phyloP scores from a whole-genome alignment of 2,797 vertebrate genomes.

The Megalops cyprinoides region DNA sequence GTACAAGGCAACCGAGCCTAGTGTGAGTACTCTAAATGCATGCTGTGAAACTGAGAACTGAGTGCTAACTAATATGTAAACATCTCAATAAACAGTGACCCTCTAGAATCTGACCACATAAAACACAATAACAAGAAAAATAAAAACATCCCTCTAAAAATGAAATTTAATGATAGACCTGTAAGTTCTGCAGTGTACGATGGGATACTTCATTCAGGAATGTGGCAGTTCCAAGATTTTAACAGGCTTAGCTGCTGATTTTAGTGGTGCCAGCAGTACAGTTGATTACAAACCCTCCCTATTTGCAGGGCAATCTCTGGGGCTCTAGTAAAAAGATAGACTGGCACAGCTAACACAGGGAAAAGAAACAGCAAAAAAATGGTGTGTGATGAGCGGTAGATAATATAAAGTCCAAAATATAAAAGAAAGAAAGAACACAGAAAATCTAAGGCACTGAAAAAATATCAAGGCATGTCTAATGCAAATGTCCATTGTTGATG shows the following conservation, averaged over 20 bases:
- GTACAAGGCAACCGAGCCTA: too few species aligned
- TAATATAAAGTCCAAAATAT: conserved; percentile 56
- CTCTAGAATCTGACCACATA: too few species aligned
- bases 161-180: neutral
- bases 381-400: conserved; percentile 11
- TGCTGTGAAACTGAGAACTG: too few species aligned
- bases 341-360: neutral
- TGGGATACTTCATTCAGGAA: neutral
- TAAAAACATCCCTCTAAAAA: neutral
- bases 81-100: too few species aligned
- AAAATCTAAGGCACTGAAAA: conserved; percentile 58
- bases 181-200: neutral
- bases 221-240: neutral
- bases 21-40: too few species aligned
- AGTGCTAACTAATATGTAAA: too few species aligned
- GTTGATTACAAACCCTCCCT: neutral
- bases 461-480: conserved; percentile 67
- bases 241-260: neutral
- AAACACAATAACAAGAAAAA: too few species aligned
- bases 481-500: conserved; percentile 73
- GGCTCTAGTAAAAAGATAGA: conserved; percentile 14
- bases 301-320: conserved; percentile 13
- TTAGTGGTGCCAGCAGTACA: neutral
- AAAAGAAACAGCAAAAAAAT: neutral
- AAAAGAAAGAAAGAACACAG: conserved; percentile 48